Conservation (phyloP, 2,888 invertebrate species). For the Drosophila stalkeri region DNA sequence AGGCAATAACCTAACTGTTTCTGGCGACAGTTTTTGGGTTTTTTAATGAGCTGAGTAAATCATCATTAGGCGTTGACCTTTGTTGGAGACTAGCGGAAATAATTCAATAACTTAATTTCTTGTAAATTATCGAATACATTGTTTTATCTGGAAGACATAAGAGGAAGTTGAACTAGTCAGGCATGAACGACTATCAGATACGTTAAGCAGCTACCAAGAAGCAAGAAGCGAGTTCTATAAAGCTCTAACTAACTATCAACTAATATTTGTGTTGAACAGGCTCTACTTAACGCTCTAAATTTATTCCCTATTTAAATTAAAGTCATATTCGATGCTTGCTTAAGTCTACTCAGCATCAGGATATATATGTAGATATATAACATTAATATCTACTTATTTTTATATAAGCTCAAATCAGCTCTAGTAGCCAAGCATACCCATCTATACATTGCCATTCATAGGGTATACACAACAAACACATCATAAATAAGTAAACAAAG, state of each 20-base stretch:
- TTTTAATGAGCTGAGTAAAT: slow-evolving; percentile 19
- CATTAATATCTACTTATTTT: too few species aligned
- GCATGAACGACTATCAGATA: neutral
- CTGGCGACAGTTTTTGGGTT: slow-evolving; percentile 8
- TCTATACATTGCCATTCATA: too few species aligned
- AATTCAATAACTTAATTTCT: slow-evolving; percentile 39
- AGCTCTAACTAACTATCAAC: neutral
- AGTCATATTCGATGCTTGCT: too few species aligned
- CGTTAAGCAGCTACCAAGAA: too few species aligned
- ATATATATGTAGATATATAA: too few species aligned
- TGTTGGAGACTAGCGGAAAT: slow-evolving; percentile 56
- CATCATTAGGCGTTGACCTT: slow-evolving; percentile 56
- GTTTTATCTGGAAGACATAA: slow-evolving; percentile 7
- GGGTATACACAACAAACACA: neutral
- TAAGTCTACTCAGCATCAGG: too few species aligned
- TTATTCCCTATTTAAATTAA: too few species aligned
- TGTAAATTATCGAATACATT: slow-evolving; percentile 20
- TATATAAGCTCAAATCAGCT: too few species aligned
- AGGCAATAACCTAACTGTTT: slow-evolving; percentile 32
- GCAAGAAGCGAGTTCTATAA: neutral
- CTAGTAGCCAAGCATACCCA: neutral
- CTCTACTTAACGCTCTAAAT: too few species aligned
- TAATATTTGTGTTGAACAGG: too few species aligned
- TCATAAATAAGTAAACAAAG: slow-evolving; percentile 14
- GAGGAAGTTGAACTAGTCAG: neutral